phyloP scores from a whole-genome alignment of 2,797 vertebrate genomes.

The Falco peregrinus region DNA sequence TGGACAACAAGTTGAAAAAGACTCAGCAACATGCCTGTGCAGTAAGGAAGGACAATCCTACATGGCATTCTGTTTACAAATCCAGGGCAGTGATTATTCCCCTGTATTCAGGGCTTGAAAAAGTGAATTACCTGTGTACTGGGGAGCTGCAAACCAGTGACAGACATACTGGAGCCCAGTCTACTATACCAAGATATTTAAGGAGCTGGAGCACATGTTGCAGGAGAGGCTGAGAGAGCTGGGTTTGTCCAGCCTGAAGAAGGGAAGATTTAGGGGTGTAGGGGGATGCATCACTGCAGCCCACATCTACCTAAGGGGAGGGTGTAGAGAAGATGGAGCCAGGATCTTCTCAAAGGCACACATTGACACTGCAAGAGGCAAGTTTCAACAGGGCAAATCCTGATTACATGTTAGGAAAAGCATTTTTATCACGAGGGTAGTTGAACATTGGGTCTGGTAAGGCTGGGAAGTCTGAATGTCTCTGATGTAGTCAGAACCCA shows the following conservation, averaged over 20 bases:
- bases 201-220: background rate
- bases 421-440: background rate
- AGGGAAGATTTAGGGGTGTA: background rate
- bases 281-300: background rate
- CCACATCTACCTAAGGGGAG: background rate
- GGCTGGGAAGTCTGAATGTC: background rate
- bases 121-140: background rate
- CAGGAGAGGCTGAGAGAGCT: background rate
- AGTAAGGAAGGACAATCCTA: background rate
- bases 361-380: background rate
- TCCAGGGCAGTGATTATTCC: background rate
- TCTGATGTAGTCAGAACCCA: background rate
- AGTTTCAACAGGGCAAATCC: constrained; percentile 31
- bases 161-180: background rate
- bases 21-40: background rate
- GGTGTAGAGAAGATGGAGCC: background rate
- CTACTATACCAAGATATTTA: background rate
- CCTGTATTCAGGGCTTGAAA: background rate
- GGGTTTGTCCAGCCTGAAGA: background rate
- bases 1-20: background rate
- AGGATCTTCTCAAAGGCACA: background rate
- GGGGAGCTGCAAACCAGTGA: background rate
- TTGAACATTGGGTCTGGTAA: background rate
- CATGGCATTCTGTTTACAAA: background rate
- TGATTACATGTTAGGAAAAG: background rate